Evolutionary conservation across 2,888 invertebrate species (phyloP), one percentile per base, ranked within the genome.

Genomic region (Acleris cristana): DNA sequence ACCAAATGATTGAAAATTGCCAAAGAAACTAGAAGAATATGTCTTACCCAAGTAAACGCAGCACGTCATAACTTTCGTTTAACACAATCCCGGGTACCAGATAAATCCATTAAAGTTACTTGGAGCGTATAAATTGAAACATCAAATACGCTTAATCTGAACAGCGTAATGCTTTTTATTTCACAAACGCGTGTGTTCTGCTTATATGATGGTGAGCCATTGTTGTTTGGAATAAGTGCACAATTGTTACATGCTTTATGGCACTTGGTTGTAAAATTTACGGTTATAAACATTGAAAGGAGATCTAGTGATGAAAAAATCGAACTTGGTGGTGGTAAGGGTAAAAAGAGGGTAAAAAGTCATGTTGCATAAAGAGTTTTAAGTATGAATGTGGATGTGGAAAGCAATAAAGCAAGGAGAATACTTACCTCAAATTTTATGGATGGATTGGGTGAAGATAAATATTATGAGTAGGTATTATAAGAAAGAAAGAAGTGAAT

Each of bases 141-240:
- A 81, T 86, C 84, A 85, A 86, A 86, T 82, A 84, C 76, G 75
- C 78, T 83, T 82, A 80, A 74, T 79, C 76, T 74, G 75, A 77
- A 87, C 88, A 89, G 71, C 74, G 77, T 74, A 83, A 83, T 79
- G 88, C 89, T 89, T 86, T 88, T 87, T 86, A 84, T 83, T 83
- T 82, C 74, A 80, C 79, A 58, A 81, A 79, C 73, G 72, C 69
- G 70, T 75, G 71, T 71, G 69, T 52, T 61, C 49, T 70, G 69
- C 70, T 64, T 64, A 70, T 63, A 61, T 55, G 61, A 52, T 63
- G 18, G 10, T 57, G 66, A 60, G 57, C 58, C 12, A 23, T 44
- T 48, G 58, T 21, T 53, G 53, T 58, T 48, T 48, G 58, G 21
- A 40, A 40, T 23, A 74, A 70, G 68, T 34, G 68, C 45, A n/a